Evolutionary conservation across 2,113 vertebrate species (phyloP).

Genomic region (Geococcyx californianus): DNA sequence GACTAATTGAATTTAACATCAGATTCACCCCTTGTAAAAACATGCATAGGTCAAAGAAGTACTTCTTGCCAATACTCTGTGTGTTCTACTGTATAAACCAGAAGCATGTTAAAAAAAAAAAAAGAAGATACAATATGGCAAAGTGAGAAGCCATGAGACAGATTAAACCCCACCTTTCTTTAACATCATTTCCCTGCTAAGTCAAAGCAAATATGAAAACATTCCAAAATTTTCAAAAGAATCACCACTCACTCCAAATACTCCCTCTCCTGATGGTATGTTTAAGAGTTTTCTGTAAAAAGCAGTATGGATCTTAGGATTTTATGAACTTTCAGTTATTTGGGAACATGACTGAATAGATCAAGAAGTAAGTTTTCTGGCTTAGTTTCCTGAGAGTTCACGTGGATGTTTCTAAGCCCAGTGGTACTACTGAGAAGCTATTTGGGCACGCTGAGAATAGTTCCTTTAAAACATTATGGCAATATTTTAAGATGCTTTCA

Average conservation of each 20-base stretch:
- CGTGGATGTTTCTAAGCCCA: background rate
- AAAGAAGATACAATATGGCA: background rate
- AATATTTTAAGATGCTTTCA: background rate
- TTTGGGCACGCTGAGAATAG: background rate
- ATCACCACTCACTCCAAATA: background rate
- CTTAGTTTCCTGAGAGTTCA: background rate
- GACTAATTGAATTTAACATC: background rate
- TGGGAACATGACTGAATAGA: constrained; percentile 18
- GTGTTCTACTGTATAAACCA: background rate
- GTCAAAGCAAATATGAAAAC: background rate
- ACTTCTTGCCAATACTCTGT: background rate
- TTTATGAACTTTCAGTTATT: constrained; percentile 8
- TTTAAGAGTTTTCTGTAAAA: constrained; percentile 22
- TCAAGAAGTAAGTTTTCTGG: background rate
- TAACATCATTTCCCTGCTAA: background rate
- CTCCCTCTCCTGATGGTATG: background rate
- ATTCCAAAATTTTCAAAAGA: background rate
- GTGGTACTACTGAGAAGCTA: background rate
- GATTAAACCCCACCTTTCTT: background rate
- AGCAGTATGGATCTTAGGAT: background rate
- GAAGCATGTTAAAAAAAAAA: background rate
- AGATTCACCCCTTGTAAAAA: background rate
- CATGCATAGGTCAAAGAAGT: background rate
- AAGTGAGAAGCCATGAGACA: background rate
- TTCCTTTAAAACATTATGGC: background rate